Evolutionary conservation across 2,797 vertebrate genomes (phyloP).

Genomic region (Valencia hispanica): DNA sequence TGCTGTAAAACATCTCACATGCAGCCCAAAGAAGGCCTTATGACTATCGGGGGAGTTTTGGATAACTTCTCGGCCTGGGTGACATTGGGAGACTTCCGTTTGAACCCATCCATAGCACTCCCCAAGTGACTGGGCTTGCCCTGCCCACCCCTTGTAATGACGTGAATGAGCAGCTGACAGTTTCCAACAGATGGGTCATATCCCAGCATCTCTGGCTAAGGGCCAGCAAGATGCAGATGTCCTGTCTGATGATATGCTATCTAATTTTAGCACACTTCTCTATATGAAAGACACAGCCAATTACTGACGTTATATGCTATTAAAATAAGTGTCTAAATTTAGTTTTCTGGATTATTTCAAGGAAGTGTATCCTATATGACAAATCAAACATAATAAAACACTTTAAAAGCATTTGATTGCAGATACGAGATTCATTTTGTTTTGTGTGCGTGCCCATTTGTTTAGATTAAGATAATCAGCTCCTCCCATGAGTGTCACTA

Average conservation of each 20-base stretch:
- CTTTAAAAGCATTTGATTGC: neutral
- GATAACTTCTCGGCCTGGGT: neutral
- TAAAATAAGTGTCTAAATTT: neutral
- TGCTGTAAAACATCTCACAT: neutral
- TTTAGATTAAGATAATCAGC: neutral
- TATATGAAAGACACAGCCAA: neutral
- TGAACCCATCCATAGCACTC: slow-evolving; percentile 15
- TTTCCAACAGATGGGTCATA: slow-evolving; percentile 34
- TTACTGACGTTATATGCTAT: neutral
- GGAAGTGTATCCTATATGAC: neutral
- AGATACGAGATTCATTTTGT: neutral
- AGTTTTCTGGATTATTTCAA: neutral
- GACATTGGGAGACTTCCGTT: slow-evolving; percentile 14
- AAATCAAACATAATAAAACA: neutral
- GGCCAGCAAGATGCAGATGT: slow-evolving; percentile 44
- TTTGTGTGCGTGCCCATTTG: neutral
- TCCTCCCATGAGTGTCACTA: neutral
- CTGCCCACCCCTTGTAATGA: slow-evolving; percentile 31
- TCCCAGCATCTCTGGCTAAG: slow-evolving; percentile 26
- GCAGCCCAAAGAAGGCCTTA: slow-evolving; percentile 7
- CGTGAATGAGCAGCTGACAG: slow-evolving; percentile 20
- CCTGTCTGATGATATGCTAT: slow-evolving; percentile 12
- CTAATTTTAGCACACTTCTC: slow-evolving; percentile 23
- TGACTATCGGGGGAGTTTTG: slow-evolving; percentile 14
- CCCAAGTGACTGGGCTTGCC: slow-evolving; percentile 20